These are phyloP conservation scores for Stenopsyche tienmushanensis DNA, from an alignment of 1,140 invertebrate species.

Conservation along the genomic window DNA sequence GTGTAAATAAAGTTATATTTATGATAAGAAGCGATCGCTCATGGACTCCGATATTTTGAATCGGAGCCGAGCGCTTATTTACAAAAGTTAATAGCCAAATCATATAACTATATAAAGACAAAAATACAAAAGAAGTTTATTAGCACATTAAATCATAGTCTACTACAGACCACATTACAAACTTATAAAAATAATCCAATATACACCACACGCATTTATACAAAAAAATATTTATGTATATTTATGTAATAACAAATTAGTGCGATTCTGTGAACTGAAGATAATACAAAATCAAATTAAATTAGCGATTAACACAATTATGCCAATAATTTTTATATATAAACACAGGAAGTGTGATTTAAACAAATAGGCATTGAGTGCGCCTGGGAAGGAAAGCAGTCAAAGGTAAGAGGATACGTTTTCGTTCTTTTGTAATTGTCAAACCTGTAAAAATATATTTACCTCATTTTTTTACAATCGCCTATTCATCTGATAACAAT, in stretches of 20 bases:
- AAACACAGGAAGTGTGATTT: constrained; percentile 11
- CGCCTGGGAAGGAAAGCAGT: constrained; percentile 11
- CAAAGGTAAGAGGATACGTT: background rate
- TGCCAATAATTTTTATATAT: constrained; percentile 16
- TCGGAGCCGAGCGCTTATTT: no score
- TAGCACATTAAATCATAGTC: constrained; percentile 20
- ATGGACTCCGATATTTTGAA: no score
- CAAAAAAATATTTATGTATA: background rate
- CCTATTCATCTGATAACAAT: background rate
- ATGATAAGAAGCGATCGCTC: no score
- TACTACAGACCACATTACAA: constrained; percentile 22
- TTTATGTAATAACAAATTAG: background rate
- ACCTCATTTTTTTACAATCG: background rate
- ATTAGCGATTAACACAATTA: constrained; percentile 20
- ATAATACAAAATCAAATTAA: constrained; percentile 24
- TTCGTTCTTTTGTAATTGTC: constrained; percentile 3
- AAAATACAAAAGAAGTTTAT: constrained; percentile 15
- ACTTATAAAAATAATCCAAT: constrained; percentile 16
- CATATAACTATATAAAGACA: constrained; percentile 18
- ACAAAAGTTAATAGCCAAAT: constrained; percentile 20
- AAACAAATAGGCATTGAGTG: constrained; percentile 9
- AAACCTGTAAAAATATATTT: background rate
- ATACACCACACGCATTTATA: background rate
- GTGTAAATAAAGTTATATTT: no score
- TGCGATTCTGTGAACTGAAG: background rate